Conservation (phyloP, 1,140 invertebrate genomes). For the Saccostrea cuccullata region DNA sequence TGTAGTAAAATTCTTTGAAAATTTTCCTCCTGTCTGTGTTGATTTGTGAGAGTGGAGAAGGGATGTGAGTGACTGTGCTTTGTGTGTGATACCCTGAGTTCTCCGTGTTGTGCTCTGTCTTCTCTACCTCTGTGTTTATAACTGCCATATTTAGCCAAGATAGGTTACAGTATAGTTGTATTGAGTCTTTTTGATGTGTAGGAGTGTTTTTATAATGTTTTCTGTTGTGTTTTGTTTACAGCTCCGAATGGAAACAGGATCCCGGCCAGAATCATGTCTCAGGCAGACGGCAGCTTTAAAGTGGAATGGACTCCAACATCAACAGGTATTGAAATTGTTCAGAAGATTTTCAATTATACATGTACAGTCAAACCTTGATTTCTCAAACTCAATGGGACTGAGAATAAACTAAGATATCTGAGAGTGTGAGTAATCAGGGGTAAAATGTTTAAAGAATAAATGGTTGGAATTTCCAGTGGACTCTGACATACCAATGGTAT, state of each 20-base stretch:
- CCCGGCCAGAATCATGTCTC: conserved; percentile 83
- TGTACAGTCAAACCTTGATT: too few relatives aligned
- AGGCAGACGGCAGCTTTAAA: conserved; percentile 73
- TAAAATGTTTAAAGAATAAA: too few relatives aligned
- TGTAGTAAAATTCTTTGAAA: not conserved
- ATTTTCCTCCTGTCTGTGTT: not conserved
- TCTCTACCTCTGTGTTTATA: not conserved
- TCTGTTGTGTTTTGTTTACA: conserved; percentile 58
- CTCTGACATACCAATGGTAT: too few relatives aligned
- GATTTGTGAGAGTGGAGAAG: conserved; percentile 15
- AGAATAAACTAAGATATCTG: too few relatives aligned
- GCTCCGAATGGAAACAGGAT: conserved; percentile 93
- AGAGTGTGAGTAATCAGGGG: too few relatives aligned
- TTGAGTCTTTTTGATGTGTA: not conserved
- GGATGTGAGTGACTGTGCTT: not conserved
- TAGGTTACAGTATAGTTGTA: not conserved
- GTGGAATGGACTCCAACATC: conserved; percentile 76
- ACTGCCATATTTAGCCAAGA: not conserved
- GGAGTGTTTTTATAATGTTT: not conserved
- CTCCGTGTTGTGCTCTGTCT: not conserved
- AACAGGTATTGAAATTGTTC: conserved; percentile 64
- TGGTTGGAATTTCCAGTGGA: too few relatives aligned
- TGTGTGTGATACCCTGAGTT: not conserved
- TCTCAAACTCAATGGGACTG: too few relatives aligned
- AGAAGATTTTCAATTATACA: too few relatives aligned